phyloP scores from a whole-genome alignment of 1,140 invertebrate species.

The Leptinotarsa lineolata region DNA sequence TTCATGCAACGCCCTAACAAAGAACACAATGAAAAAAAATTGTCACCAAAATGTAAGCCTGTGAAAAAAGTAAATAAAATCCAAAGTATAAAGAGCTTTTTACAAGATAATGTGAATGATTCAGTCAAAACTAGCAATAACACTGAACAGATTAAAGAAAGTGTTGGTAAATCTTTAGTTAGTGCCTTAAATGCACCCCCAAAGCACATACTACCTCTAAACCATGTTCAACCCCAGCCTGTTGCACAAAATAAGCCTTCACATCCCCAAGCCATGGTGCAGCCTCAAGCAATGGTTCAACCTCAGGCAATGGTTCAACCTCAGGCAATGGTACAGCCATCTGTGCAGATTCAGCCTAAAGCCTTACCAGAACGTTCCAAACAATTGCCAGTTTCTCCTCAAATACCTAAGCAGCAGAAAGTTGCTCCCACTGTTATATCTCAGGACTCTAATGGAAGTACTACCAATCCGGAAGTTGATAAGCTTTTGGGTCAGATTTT shows the following conservation, averaged over 20 bases:
- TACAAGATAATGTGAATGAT: slow-evolving; percentile 36
- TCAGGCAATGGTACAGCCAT: slow-evolving; percentile 32
- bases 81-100: slow-evolving; percentile 35
- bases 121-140: slow-evolving; percentile 31
- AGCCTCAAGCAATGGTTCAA: slow-evolving; percentile 35
- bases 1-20: slow-evolving; percentile 54
- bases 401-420: slow-evolving; percentile 30
- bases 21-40: slow-evolving; percentile 48
- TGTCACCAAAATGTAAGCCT: slow-evolving; percentile 53
- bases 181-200: slow-evolving; percentile 35
- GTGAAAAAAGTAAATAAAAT: slow-evolving; percentile 44
- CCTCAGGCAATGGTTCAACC: slow-evolving; percentile 45
- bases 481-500: slow-evolving; percentile 57
- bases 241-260: slow-evolving; percentile 32
- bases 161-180: slow-evolving; percentile 33
- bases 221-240: slow-evolving; percentile 39
- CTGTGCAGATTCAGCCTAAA: slow-evolving; percentile 34
- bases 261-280: slow-evolving; percentile 43
- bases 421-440: slow-evolving; percentile 23
- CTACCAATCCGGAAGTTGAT: slow-evolving; percentile 55
- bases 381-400: slow-evolving; percentile 8
- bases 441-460: slow-evolving; percentile 39
- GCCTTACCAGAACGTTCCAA: slow-evolving; percentile 15
- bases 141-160: slow-evolving; percentile 35
- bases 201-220: slow-evolving; percentile 43